These are phyloP conservation scores for Excalfactoria chinensis DNA, from an alignment of 2,113 vertebrate genomes.

Conservation along the genomic window DNA sequence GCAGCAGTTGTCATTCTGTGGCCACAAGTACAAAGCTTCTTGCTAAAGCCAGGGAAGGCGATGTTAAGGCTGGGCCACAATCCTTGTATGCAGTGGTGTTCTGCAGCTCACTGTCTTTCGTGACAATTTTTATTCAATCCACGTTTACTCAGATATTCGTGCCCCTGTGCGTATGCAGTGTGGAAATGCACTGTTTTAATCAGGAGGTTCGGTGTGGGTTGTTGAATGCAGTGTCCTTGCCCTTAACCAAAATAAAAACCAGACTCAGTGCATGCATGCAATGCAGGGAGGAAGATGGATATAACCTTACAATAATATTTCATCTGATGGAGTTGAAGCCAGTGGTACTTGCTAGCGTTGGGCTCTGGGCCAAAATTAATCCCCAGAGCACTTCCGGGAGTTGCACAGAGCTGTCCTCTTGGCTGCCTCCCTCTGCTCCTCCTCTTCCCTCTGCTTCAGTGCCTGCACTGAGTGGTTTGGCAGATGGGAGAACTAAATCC, in stretches of 20 bases:
- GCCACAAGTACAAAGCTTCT: neutral
- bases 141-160: conserved; percentile 68
- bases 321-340: neutral
- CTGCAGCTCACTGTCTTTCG: conserved; percentile 25
- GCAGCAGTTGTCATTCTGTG: neutral
- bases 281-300: neutral
- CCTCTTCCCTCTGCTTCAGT: neutral
- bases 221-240: conserved; percentile 56
- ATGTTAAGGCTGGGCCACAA: neutral
- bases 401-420: neutral
- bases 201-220: conserved; percentile 29
- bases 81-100: neutral
- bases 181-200: conserved; percentile 67
- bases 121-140: conserved; percentile 57
- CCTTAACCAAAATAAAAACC: conserved; percentile 67
- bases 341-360: neutral
- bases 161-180: conserved; percentile 16
- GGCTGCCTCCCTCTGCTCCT: neutral
- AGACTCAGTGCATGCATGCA: conserved; percentile 4
- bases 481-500: neutral
- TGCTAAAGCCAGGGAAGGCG: neutral
- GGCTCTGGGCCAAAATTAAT: conserved; percentile 6
- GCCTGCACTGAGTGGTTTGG: neutral
- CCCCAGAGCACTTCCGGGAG: neutral
- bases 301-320: conserved; percentile 11